Base-by-base conservation (phyloP, 2,888 invertebrate genomes). In the Taenaris catops region DNA sequence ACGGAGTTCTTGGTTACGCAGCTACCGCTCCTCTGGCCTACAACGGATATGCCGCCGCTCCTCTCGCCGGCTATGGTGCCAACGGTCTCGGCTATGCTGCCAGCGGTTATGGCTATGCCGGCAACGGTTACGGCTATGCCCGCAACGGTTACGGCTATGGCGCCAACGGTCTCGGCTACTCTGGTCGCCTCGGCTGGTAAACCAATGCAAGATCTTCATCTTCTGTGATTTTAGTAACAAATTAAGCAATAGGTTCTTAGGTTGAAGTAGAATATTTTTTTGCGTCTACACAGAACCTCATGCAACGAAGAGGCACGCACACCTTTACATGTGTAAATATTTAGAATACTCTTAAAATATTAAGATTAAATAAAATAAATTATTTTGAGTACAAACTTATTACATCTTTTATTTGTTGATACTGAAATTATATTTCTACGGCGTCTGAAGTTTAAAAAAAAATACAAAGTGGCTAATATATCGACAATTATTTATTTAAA, bases 31-130 rank as follows among this genome's bases (percentile, higher is more conserved):
- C 27, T 6, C n/a, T 25, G 25, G 25, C 25, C 5, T 25, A 25
- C 11, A 43, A 46, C 3, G 46, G 45, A 8, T 45, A 49, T 26
- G 48, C 58, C 2, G 34, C 44, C 8, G 19, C 14, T 39, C 62
- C 63, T 49, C 37, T 60, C 11, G 38, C 41, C 36, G 47, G 46
- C 19, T 44, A 45, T 18, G 51, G 48, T 8, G 46, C 34, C 21
- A 40, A 45, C 28, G 50, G 46, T 32, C 57, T 46, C 10, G 42
- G 41, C 4, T 11, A 28, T 4, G 14, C 14, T 14, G 12, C 12
- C 18, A 4, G 20, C 12, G 1, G 20, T 8, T 14, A 7, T 9
- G 27, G 27, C 18, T 27, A 18, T 4, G 28, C 19, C 17, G 28
- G 8, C 20, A 16, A 20, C 4, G 20, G 19, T 10, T 5, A 3